Base-by-base conservation (phyloP, 1,140 invertebrate genomes). In the Tetramorium alpestre region DNA sequence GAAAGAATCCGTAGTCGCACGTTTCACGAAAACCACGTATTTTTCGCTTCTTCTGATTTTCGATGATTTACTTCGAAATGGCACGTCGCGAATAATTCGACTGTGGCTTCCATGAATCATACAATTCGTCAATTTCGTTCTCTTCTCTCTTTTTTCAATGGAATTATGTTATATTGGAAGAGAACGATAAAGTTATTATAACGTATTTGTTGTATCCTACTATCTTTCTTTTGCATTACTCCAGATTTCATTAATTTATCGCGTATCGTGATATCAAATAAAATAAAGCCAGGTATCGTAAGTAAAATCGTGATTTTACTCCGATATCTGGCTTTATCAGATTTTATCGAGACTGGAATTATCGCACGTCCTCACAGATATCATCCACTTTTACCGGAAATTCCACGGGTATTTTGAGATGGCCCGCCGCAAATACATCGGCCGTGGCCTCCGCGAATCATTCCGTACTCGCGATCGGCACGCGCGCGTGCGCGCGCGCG, bases 61-160 rank as follows among this genome's bases (percentile, higher is more conserved):
- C 41, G 41, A n/a, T 62, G 38, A 77, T 77, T 77, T 77, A 28
- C 73, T 62, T 77, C 25, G 56, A 77, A 77, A 77, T 77, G 22
- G 3, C 41, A 41, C 56, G 8, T 44, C 22, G 38, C n/a, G 56
- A 58, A 44, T 44, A 44, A 60, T 41, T 47, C 22, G 22, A 41
- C 16, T 18, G 33, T 58, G n/a, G 22, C n/a, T 44, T 28, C n/a
- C 16, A 22, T 11, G 38, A 62, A 76, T 76, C 16, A 16, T 62
- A 5, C 58, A 22, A 75, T 56, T 76, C 7, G 8, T n/a, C 38
- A 60, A 62, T 62, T 44, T 11, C 6, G 2, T 47, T n/a, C 58
- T n/a, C 38, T 28, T 7, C 69, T 75, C 5, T 38, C 28, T 54
- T 33, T 56, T 41, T 75, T 56, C 28, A 16, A 6, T 5, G 8